A percentile compares a stretch with the other conserved stretches of the same genome.
These are phyloP conservation scores for Drosophila teissieri DNA, from an alignment of 1,140 invertebrate species.

Conservation along the genomic window DNA sequence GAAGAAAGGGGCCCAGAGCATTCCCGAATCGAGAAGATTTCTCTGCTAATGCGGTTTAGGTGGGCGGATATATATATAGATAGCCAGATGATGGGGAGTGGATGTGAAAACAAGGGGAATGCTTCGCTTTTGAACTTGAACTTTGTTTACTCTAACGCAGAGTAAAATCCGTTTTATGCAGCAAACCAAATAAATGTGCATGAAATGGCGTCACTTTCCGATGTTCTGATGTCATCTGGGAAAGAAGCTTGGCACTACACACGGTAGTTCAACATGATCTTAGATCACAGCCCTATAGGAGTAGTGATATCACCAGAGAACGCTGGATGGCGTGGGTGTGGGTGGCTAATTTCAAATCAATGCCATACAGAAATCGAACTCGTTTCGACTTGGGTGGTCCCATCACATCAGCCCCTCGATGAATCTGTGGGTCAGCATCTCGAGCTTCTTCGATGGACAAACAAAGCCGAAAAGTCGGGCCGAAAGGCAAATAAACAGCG, in stretches of 20 bases:
- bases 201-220: background rate
- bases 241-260: slow-evolving; percentile 2
- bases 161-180: background rate
- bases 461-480: slow-evolving; percentile 4
- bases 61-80: slow-evolving; percentile 14
- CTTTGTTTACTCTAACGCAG: slow-evolving; percentile 24
- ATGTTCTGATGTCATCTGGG: background rate
- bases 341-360: background rate
- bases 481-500: slow-evolving; percentile 30
- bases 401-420: background rate
- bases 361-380: background rate
- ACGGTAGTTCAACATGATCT: background rate
- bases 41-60: slow-evolving; percentile 1
- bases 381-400: slow-evolving; percentile 23
- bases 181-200: background rate
- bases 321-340: background rate
- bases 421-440: slow-evolving; percentile 22
- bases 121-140: slow-evolving; percentile 46
- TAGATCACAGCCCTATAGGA: background rate
- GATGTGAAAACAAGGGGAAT: slow-evolving; percentile 3
- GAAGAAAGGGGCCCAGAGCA: background rate
- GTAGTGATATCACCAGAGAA: too few relatives aligned
- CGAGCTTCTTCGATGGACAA: slow-evolving; percentile 16
- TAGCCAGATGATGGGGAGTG: background rate
- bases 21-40: slow-evolving; percentile 20